A percentile compares a stretch with the other conserved stretches of the same genome.
Conservation (phyloP, 2,113 vertebrate genomes). For the Aldabrachelys gigantea region DNA sequence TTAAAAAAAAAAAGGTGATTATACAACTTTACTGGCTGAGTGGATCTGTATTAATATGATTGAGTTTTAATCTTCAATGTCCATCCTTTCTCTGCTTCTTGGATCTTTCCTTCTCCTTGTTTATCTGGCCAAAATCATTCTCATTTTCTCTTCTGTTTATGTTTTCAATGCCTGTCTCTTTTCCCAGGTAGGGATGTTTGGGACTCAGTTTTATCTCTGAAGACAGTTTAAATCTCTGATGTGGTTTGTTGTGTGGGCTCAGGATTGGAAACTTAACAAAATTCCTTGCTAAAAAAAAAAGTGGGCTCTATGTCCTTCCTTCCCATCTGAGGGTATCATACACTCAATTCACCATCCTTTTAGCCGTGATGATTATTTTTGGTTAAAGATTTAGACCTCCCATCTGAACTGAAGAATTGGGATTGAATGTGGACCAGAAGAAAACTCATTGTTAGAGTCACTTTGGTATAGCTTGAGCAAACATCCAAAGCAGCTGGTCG, state of each 20-base stretch:
- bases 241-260: not conserved
- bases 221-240: not conserved
- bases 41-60: not conserved
- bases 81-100: not conserved
- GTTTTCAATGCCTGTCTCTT: not conserved
- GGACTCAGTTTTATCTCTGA: not conserved
- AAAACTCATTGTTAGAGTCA: slow-evolving; percentile 47
- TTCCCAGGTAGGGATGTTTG: not conserved
- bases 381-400: slow-evolving; percentile 46
- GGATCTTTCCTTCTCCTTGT: slow-evolving; percentile 5
- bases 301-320: not conserved
- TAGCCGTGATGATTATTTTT: slow-evolving; percentile 62
- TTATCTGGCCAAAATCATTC: slow-evolving; percentile 1
- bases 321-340: slow-evolving; percentile 32
- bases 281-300: slow-evolving; percentile 42
- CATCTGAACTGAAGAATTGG: slow-evolving; percentile 56
- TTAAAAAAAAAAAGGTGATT: not conserved
- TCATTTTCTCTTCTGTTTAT: not conserved
- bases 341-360: slow-evolving; percentile 47
- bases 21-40: not conserved
- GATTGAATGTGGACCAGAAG: slow-evolving; percentile 56
- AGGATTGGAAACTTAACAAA: slow-evolving; percentile 31
- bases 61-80: not conserved
- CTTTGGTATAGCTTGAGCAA: slow-evolving; percentile 65
- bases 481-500: slow-evolving; percentile 57